phyloP scores from a whole-genome alignment of 2,797 vertebrate species.

The Nannoperca obscura region DNA sequence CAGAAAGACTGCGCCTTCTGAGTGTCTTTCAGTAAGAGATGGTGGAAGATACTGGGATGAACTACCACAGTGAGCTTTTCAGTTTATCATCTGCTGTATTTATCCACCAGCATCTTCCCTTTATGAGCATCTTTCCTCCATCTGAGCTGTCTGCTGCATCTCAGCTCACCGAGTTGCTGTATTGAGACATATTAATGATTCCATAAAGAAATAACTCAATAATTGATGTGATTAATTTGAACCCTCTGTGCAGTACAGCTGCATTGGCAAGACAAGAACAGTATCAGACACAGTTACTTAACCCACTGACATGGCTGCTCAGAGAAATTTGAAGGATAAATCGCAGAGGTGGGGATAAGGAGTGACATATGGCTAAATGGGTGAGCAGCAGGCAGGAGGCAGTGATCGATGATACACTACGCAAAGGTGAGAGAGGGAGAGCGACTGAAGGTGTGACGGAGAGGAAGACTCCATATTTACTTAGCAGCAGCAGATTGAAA shows the following conservation, averaged over 20 bases:
- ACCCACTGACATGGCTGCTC: not conserved
- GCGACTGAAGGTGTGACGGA: not conserved
- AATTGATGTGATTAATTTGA: constrained; percentile 18
- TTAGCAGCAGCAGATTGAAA: constrained; percentile 1
- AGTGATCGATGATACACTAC: constrained; percentile 8
- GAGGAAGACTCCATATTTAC: constrained; percentile 15
- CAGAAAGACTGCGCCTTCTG: not conserved
- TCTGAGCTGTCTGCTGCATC: not conserved
- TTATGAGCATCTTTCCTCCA: not conserved
- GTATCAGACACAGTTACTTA: not conserved
- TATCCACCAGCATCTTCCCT: not conserved
- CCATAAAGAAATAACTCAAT: not conserved
- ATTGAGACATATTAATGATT: not conserved
- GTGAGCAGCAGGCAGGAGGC: constrained; percentile 16
- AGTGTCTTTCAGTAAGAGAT: not conserved
- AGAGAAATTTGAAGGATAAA: constrained; percentile 9
- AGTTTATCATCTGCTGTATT: constrained; percentile 2
- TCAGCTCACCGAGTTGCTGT: not conserved
- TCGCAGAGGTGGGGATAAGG: not conserved
- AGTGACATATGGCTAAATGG: not conserved
- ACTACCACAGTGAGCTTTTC: not conserved
- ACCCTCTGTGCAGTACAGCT: not conserved
- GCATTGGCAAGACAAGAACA: not conserved
- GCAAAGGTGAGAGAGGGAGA: constrained; percentile 21
- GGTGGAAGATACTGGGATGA: not conserved